These are phyloP conservation scores for Microcebus griseorufus DNA, from an alignment of 2,113 vertebrate species.

Conservation along the genomic window DNA sequence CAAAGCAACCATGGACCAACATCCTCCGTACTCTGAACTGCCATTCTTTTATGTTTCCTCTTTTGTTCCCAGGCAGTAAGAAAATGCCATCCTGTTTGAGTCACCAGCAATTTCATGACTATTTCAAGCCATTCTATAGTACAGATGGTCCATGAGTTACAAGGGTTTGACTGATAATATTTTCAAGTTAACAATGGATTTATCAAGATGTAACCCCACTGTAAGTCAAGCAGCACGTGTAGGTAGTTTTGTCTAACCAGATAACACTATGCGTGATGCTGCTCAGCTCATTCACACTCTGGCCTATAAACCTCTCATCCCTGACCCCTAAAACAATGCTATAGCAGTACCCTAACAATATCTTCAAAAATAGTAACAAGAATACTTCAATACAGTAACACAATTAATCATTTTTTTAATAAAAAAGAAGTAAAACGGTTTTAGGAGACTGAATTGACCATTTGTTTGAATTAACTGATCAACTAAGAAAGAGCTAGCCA, in stretches of 20 bases:
- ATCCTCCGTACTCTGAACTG: background rate
- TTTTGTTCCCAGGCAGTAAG: background rate
- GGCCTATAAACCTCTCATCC: background rate
- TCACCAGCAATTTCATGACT: background rate
- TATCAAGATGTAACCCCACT: background rate
- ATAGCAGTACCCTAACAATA: background rate
- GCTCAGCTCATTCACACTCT: background rate
- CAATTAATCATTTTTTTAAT: background rate
- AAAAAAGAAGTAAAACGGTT: background rate
- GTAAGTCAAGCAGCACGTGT: background rate
- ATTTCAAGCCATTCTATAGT: background rate
- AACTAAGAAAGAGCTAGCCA: background rate
- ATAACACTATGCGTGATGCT: accelerated
- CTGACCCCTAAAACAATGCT: background rate
- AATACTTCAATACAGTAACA: background rate
- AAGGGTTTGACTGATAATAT: background rate
- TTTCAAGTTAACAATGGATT: background rate
- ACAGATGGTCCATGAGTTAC: background rate
- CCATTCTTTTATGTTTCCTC: background rate
- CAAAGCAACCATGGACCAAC: background rate
- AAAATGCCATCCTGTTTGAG: background rate
- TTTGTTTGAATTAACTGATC: slow-evolving; percentile 36
- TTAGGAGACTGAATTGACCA: background rate
- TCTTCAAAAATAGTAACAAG: background rate
- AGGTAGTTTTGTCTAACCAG: background rate